phyloP scores from a whole-genome alignment of 2,797 vertebrate genomes.

The Argya squamiceps region DNA sequence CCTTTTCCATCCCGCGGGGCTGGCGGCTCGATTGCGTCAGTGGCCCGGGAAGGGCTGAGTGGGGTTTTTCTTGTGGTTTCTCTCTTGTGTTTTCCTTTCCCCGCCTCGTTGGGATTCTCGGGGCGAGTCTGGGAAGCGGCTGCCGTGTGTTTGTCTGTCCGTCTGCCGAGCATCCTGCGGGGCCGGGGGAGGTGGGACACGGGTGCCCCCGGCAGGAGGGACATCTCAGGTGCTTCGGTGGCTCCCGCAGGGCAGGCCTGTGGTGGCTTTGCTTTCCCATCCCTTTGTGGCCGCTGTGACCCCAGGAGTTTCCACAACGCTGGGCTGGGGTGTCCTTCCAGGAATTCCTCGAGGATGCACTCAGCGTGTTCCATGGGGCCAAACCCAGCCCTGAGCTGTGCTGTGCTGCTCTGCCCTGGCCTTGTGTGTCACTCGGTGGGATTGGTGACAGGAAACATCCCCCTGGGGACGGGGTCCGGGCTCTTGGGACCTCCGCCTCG shows the following conservation, averaged over 20 bases:
- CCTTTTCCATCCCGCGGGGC: background rate
- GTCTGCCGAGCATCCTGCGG: background rate
- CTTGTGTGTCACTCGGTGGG: rapidly evolving
- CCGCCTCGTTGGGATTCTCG: background rate
- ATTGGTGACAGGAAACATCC: background rate
- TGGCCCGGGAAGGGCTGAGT: slow-evolving; percentile 31
- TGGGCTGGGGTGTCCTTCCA: background rate
- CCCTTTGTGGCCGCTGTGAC: rapidly evolving
- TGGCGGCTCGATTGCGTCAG: slow-evolving; percentile 9
- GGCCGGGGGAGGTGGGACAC: rapidly evolving
- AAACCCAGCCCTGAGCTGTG: background rate
- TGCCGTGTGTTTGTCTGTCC: background rate
- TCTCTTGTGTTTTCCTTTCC: slow-evolving; percentile 9
- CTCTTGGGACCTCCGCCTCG: rapidly evolving
- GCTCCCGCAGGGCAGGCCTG: background rate
- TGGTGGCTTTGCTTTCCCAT: background rate
- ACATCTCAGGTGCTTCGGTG: background rate
- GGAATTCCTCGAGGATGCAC: background rate
- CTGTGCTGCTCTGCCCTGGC: background rate
- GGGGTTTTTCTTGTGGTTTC: slow-evolving; percentile 63
- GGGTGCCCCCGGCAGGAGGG: background rate
- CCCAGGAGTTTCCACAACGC: rapidly evolving
- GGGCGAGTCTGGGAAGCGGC: background rate
- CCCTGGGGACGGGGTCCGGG: rapidly evolving
- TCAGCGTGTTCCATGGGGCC: rapidly evolving